These are phyloP conservation scores for Callocephalon fimbriatum DNA, from an alignment of 2,113 vertebrate genomes.

Conservation along the genomic window DNA sequence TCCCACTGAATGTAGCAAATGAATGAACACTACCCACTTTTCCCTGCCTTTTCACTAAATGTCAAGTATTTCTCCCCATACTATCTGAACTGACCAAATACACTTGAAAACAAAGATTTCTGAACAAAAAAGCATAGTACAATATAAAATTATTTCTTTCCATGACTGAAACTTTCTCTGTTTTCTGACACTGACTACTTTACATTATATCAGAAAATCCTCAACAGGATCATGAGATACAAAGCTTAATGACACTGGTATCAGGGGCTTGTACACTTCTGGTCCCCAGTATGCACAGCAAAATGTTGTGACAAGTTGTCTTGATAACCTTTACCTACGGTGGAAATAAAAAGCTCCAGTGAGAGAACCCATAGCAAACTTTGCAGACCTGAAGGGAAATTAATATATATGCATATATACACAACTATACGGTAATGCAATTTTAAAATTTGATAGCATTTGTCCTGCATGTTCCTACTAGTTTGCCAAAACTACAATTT, in stretches of 20 bases:
- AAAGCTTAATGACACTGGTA: not conserved
- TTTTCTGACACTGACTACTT: not conserved
- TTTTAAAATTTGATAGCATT: not conserved
- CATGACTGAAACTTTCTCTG: not conserved
- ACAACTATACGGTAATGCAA: not conserved
- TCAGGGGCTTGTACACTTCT: not conserved
- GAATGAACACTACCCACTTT: not conserved
- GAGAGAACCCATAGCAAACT: not conserved
- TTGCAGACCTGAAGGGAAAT: not conserved
- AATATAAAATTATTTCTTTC: not conserved
- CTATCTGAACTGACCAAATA: not conserved
- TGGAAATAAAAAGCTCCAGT: not conserved
- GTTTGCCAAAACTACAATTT: not conserved
- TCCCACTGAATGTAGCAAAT: not conserved
- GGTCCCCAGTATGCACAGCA: not conserved
- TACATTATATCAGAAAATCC: not conserved
- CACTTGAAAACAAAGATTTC: not conserved
- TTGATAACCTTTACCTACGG: not conserved
- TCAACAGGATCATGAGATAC: not conserved
- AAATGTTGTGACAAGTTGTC: not conserved
- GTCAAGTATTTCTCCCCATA: not conserved
- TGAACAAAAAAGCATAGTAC: not conserved
- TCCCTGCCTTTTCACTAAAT: not conserved
- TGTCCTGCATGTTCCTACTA: not conserved
- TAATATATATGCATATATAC: too few species aligned